Evolutionary conservation across 2,113 vertebrate genomes (phyloP), one percentile per base, ranked within the genome.

Genomic region (Coturnix japonica): DNA sequence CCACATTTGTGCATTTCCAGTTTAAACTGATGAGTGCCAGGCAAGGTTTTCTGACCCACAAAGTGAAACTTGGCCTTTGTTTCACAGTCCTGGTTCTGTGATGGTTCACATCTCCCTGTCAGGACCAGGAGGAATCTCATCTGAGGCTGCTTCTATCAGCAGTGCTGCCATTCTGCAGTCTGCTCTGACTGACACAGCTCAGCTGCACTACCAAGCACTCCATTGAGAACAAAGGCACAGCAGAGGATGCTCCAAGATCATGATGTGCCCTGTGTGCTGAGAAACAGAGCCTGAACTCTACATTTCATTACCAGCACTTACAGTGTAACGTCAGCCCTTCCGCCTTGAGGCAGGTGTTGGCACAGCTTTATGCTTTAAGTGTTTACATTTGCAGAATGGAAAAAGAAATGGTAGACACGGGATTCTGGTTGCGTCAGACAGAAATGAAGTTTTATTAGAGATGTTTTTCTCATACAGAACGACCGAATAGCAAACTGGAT

Each of bases 401-500:
- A 91, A 49, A 51, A 89, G 82, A 89, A 43, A n/a, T 56, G 5
- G 4, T 20, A 1, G 51, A 80, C 69, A 43, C 10, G 25, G 13
- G 44, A 47, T 76, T 88, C 54, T 91, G 71, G 33, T 95, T 96
- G 95, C 94, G 71, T 95, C 22, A 95, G 93, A 63, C 79, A 95
- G 95, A 91, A 91, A 77, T 46, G 11, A 81, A 92, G n/a, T 83
- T 96, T 96, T 96, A 96, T 96, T 96, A 77, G 87, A 13, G 16
- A 59, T 20, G 9, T 80, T 85, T 85, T 92, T 56, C 63, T 65
- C 66, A 25, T 69, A 81, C 54, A 85, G 81, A 76, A 30, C 46
- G 75, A 69, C 33, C 41, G 22, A 80, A 46, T 12, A 41, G 35
- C 13, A 7, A 33, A 26, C 18, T 70, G 90, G 72, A 20, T 66